Base-by-base conservation (phyloP, 2,888 invertebrate species). In the Napeogenes sylphis region DNA sequence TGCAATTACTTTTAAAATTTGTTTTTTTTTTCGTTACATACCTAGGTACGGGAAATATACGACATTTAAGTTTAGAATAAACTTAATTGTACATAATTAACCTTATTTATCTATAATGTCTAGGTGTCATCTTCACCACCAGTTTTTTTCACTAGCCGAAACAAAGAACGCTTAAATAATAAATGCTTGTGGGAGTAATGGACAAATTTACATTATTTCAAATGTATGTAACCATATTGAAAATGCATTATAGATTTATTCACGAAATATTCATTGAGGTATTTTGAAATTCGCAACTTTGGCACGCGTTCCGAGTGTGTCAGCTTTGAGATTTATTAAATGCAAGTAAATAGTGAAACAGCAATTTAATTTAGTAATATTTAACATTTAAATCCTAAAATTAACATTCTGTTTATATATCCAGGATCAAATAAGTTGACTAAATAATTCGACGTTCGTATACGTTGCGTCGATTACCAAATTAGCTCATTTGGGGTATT, bases 361-460 rank as follows among this genome's bases (percentile, higher is more conserved):
- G 35, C 21, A 14, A 10, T 42, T 45, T 30, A 42, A 45, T 42
- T 21, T 56, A 14, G 21, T 42, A 42, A 42, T 10, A 42, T 42
- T 42, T 12, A 10, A 8, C 10, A 42, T 42, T 42, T 42, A 12
- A 21, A 13, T 30, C 10, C 12, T 30, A 45, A 56, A 45, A 56
- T 30, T 56, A 56, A 56, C n/a, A 56, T 38, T 55, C 32, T 53
- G 21, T 32, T 54, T 33, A 10, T n/a, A 54, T 54, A 13, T 54
- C 13, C 13, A 30, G 13, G 4, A 54, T 54, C 33, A 54, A 54
- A 54, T 54, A 12, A 32, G 30, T 21, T 21, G 21, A 21, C 21
- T 12, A 21, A 53, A 30, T 53, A 32, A 13, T 54, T 32, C 5
- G 54, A 13, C 13, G 54, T 33, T 30, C 6, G 5, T 42, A 10